Evolutionary conservation across 2,888 invertebrate species (phyloP), one percentile per base, ranked within the genome.

Genomic region (Poecilus cupreus): DNA sequence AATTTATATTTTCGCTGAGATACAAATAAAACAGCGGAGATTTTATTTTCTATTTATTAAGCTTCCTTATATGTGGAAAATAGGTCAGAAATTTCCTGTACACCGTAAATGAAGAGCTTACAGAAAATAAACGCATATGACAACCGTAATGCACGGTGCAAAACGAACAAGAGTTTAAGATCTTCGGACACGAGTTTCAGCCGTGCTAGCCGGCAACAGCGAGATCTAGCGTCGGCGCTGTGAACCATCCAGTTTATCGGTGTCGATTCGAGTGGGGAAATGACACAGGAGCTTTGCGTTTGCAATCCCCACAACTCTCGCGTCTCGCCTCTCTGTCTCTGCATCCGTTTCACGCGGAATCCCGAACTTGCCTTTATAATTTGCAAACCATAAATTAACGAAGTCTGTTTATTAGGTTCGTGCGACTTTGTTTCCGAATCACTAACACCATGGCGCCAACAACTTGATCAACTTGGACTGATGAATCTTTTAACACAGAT

Each of bases 71-170:
- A 72, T 39, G 70, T 20, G 32, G 54, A 80, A 80, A 80, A 80
- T 80, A 57, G 80, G 80, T 80, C 80, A 80, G 49, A 68, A 20
- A 78, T 72, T 39, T 68, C 49, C 72, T 57, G 57, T 80, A 39
- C 80, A 51, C 80, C 57, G 39, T 72, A 80, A 80, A 80, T 80
- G 80, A 80, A 80, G 80, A 72, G 72, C 80, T 72, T 80, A 70
- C 54, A 72, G 72, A 72, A 80, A 80, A 80, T 80, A 80, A 80
- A 80, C 70, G 72, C 72, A 72, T 43, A 57, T 43, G 72, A 54
- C 51, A 54, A 51, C 54, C 54, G 68, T 32, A 78, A 68, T 64
- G 24, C 49, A 64, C 20, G 24, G 46, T 70, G 26, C 54, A 80
- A 80, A 80, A 80, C 54, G 57, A 80, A 80, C 37, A 72, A 80